Evolutionary conservation across 2,113 vertebrate genomes (phyloP), one percentile per base, ranked within the genome.

Genomic region (Brienomyrus brachyistius): DNA sequence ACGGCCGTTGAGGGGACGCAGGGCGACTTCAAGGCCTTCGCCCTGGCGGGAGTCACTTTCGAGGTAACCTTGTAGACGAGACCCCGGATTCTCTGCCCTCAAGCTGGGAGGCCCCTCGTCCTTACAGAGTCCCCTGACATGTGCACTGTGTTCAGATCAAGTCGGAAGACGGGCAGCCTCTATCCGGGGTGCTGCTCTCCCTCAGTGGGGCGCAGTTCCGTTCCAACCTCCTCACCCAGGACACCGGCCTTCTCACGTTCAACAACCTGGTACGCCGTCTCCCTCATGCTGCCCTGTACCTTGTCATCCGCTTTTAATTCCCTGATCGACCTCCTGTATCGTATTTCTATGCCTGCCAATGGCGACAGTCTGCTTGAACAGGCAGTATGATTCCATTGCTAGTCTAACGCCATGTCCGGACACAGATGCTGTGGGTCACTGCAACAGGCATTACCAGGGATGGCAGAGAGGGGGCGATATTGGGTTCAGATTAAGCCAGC

Each of bases 21-120:
- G 23, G 98, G 98, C 50, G 97, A 99, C 92, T 99, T 99, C 93
- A 99, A 99, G 94, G 98, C 98, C 0, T 99, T 98, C 77, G 98
- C 98, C 91, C 94, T 99, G 92, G 98, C 98, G 10, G 98, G 98
- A 0, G 96, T 99, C 85, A 98, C 97, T 4, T 99, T 99, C 90
- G 98, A 97, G 98, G 98, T 99, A 97, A 62, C 4, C 35, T 9
- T 89, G 19, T 10, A 70, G 62, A 88, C 19, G 13, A 87, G 19
- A 43, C 15, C 4, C 5, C n/a, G n/a, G 21, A 48, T 51, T 43
- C 23, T 45, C 77, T 45, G 77, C 4, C 35, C 17, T 17, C 19
- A 23, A 0, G 9, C 31, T 74, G 66, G 74, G 74, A 31, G 45
- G 21, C 48, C n/a, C 48, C n/a, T 27, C 1, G 23, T 17, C 40